Evolutionary conservation across 2,888 invertebrate genomes (phyloP), one percentile per base, ranked within the genome.

Genomic region (Limnephilus auricula): DNA sequence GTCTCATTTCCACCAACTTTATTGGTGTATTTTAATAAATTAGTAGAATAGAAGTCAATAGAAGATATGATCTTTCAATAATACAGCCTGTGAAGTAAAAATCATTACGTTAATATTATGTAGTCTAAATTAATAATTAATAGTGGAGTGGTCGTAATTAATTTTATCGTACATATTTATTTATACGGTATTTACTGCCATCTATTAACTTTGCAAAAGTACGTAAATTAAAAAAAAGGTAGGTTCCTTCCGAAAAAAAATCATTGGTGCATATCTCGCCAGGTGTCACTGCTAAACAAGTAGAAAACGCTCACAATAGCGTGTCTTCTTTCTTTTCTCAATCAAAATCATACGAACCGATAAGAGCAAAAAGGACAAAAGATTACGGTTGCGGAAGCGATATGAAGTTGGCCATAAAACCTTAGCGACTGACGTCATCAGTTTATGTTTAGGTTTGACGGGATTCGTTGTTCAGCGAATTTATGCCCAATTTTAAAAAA

Each of bases 371-470:
- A 86, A 86, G 86, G 86, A 86, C 50, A 86, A 65, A 40, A 50
- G 50, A 25, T 65, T 65, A 65, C 65, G 25, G 18, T 65, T n/a
- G 65, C 65, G 65, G 65, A 65, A 65, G 65, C 65, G n/a, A n/a
- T 65, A 25, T 65, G 65, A 65, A 65, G 65, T 65, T 65, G 25
- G 65, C 31, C 34, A 82, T 82, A 82, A 82, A 82, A 18, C 82
- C 25, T 31, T 50, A 50, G 50, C 13, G 50, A 31, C 65, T 95
- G 95, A 95, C 95, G 95, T 95, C 95, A 95, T 95, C 93, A 95
- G 95, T 95, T 95, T 95, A 95, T 95, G 95, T 95, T 95, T 95
- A 94, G 94, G 40, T 88, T 89, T 91, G 89, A 89, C 94, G 94
- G 94, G 93, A 93, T 91, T 87, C 92, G 79, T 88, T 32, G 65